phyloP scores from a whole-genome alignment of 2,888 invertebrate species.

The Sabatieria punctata region DNA sequence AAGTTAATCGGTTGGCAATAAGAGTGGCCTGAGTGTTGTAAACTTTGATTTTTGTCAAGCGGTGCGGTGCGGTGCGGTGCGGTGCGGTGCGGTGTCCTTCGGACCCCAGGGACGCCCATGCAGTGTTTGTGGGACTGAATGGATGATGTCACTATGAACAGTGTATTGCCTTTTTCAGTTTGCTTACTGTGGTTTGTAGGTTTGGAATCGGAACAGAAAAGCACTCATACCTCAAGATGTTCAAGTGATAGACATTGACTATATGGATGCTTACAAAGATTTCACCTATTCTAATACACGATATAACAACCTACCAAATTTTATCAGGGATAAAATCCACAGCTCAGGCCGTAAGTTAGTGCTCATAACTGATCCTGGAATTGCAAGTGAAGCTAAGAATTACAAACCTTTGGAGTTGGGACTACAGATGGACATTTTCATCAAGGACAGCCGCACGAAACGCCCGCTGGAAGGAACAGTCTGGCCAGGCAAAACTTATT shows the following conservation, averaged over 20 bases:
- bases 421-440: slow-evolving; percentile 43
- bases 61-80: too few species aligned
- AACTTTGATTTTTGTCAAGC: too few species aligned
- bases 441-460: slow-evolving; percentile 46
- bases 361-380: slow-evolving; percentile 40
- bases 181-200: too few species aligned
- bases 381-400: neutral
- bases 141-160: too few species aligned
- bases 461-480: slow-evolving; percentile 55
- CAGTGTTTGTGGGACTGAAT: too few species aligned
- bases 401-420: neutral
- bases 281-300: slow-evolving; percentile 53
- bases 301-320: slow-evolving; percentile 49
- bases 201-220: slow-evolving; percentile 26
- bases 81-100: too few species aligned
- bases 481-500: slow-evolving; percentile 34
- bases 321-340: slow-evolving; percentile 48
- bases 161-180: too few species aligned
- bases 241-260: slow-evolving; percentile 70
- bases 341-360: slow-evolving; percentile 55
- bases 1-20: too few species aligned
- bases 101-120: too few species aligned
- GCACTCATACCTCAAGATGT: slow-evolving; percentile 39
- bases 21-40: too few species aligned
- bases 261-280: slow-evolving; percentile 58